Evolutionary conservation across 2,888 invertebrate species (phyloP).

Genomic region (Dasypolia templi): DNA sequence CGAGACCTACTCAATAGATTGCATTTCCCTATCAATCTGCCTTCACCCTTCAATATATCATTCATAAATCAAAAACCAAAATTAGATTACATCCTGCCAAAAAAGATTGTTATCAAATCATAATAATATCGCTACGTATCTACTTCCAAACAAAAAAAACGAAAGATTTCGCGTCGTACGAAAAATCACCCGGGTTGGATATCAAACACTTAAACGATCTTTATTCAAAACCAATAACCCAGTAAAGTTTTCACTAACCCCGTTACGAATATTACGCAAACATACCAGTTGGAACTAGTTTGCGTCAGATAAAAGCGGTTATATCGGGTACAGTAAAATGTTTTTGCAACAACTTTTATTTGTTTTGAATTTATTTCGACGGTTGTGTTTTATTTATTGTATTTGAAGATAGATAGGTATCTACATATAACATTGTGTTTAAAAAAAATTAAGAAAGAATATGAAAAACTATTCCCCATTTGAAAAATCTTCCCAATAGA

Average conservation of each 20-base stretch:
- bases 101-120: background rate
- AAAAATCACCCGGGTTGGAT: constrained; percentile 21
- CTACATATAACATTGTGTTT: no score
- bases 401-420: background rate
- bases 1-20: background rate
- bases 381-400: constrained; percentile 22
- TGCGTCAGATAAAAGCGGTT: constrained; percentile 59
- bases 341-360: constrained; percentile 47
- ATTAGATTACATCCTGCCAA: background rate
- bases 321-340: constrained; percentile 47
- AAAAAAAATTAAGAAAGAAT: no score
- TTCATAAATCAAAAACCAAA: background rate
- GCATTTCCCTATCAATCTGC: no score
- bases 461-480: no score
- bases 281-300: constrained; percentile 62
- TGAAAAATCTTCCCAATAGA: no score
- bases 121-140: background rate
- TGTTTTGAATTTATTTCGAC: constrained; percentile 47
- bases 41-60: background rate
- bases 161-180: constrained; percentile 8
- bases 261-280: constrained; percentile 59
- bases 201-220: constrained; percentile 39
- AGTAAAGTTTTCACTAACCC: constrained; percentile 60
- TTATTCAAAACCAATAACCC: constrained; percentile 57
- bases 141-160: background rate